phyloP scores from a whole-genome alignment of 2,888 invertebrate species.

The Cancer borealis region DNA sequence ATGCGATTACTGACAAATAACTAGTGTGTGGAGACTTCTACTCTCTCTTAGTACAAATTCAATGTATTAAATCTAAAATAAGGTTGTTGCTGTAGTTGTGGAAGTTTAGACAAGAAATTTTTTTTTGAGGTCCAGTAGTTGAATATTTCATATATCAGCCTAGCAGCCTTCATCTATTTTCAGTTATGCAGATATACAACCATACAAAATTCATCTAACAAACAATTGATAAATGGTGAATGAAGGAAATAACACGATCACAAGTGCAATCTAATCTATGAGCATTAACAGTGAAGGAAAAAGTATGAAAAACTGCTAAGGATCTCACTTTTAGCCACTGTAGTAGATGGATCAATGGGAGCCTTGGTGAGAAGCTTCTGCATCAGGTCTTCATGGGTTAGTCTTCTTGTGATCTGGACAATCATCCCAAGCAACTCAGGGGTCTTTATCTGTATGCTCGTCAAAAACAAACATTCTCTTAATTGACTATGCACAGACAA shows the following conservation, averaged over 20 bases:
- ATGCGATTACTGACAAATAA: no score
- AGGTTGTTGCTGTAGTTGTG: neutral
- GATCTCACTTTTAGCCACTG: conserved; percentile 49
- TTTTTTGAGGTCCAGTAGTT: neutral
- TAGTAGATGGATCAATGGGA: neutral
- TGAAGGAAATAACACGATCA: neutral
- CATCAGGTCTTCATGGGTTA: conserved; percentile 46
- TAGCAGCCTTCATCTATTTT: neutral
- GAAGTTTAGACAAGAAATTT: neutral
- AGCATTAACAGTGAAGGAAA: neutral
- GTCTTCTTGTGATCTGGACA: neutral
- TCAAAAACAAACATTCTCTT: neutral
- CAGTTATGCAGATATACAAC: neutral
- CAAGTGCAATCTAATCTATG: neutral
- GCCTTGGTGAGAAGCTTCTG: conserved; percentile 2
- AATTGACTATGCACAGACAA: neutral
- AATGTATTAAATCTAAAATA: no score
- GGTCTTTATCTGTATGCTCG: neutral
- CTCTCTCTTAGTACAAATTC: no score
- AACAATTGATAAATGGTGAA: neutral
- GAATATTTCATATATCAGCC: neutral
- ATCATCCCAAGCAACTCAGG: neutral
- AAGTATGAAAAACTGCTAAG: neutral
- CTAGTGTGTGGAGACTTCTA: no score
- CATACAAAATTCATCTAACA: neutral